phyloP scores from a whole-genome alignment of 2,888 invertebrate species.

The Polyommatus iphigenia region DNA sequence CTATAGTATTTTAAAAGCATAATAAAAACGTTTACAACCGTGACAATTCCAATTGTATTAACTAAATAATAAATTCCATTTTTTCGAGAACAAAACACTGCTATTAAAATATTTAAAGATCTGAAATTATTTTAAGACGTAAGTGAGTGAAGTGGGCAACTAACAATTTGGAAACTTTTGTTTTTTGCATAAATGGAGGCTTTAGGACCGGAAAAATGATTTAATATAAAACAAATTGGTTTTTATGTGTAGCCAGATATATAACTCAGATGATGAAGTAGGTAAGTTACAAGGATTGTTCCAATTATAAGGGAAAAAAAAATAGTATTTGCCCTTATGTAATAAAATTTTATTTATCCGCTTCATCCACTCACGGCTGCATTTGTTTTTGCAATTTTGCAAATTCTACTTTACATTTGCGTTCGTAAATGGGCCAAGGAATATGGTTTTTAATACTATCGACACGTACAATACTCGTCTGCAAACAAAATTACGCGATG shows the following conservation, averaged over 20 bases:
- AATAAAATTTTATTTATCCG: too few species aligned
- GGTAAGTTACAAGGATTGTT: too few species aligned
- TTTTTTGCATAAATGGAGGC: too few species aligned
- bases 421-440: slow-evolving; percentile 19
- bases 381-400: background rate
- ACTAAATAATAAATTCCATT: background rate
- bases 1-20: background rate
- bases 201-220: too few species aligned
- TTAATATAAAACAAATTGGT: too few species aligned
- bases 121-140: background rate
- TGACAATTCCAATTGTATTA: background rate
- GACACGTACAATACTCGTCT: slow-evolving; percentile 28
- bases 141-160: too few species aligned
- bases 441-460: slow-evolving; percentile 27
- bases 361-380: too few species aligned
- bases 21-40: slow-evolving; percentile 11
- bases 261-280: too few species aligned
- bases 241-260: too few species aligned
- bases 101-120: slow-evolving; percentile 2
- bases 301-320: too few species aligned
- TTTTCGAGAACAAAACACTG: background rate
- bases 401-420: slow-evolving; percentile 5
- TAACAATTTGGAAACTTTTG: too few species aligned
- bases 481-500: slow-evolving; percentile 31
- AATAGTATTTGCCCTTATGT: too few species aligned